These are phyloP conservation scores for Cololabis saira DNA, from an alignment of 2,113 vertebrate genomes.

Conservation along the genomic window DNA sequence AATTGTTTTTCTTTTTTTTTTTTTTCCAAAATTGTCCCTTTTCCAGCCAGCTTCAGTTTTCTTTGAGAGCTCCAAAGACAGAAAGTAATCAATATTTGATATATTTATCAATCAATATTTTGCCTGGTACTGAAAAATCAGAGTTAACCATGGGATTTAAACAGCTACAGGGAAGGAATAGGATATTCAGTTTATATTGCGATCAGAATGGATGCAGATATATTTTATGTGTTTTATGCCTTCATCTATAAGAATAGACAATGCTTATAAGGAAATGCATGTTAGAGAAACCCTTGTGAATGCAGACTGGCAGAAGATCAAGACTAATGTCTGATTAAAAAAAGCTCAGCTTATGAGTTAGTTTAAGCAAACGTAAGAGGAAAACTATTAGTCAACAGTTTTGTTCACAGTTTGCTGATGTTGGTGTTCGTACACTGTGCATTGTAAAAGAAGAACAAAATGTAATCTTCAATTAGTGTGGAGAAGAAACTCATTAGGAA, in stretches of 20 bases:
- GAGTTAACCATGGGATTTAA: not conserved
- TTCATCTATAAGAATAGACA: too few species aligned
- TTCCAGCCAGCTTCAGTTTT: not conserved
- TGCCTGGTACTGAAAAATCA: not conserved
- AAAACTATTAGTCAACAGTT: conserved; percentile 46
- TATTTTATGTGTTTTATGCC: too few species aligned
- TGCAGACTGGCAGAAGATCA: too few species aligned
- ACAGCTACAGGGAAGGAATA: not conserved
- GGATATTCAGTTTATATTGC: not conserved
- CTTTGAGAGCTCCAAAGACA: not conserved
- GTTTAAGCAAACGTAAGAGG: not conserved
- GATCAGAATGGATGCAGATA: too few species aligned
- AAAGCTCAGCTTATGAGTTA: conserved; percentile 19
- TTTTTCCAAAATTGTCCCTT: not conserved
- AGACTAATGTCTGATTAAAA: too few species aligned
- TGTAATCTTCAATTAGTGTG: conserved; percentile 55
- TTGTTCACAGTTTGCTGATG: conserved; percentile 50
- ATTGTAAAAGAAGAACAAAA: conserved; percentile 46
- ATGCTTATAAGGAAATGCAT: not conserved
- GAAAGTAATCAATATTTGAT: not conserved
- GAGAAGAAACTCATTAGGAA: conserved; percentile 65
- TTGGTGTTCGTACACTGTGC: conserved; percentile 37
- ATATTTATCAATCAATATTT: too few species aligned
- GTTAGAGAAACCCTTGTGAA: not conserved
- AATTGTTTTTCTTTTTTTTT: not conserved